phyloP scores from a whole-genome alignment of 2,797 vertebrate species.

The Neopelma chrysocephalum region DNA sequence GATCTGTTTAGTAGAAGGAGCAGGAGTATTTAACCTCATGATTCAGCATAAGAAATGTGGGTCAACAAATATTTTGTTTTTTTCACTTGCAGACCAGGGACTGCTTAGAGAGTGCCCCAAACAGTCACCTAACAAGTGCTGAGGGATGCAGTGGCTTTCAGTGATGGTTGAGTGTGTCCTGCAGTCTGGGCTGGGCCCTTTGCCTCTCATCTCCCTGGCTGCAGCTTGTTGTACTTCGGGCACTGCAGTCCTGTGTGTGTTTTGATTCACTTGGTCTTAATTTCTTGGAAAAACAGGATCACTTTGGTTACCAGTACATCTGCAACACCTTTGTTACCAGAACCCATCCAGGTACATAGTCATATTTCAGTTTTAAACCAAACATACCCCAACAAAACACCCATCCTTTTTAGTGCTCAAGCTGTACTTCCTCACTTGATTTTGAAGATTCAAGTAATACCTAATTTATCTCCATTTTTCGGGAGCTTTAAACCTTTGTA shows the following conservation, averaged over 20 bases:
- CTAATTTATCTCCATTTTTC: not conserved
- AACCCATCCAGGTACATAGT: not conserved
- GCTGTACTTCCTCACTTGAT: not conserved
- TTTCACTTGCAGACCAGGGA: not conserved
- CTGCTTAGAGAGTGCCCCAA: rapidly evolving
- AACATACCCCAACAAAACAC: not conserved
- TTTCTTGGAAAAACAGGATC: not conserved
- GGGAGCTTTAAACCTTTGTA: not conserved
- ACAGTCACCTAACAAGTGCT: not conserved
- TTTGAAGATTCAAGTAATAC: not conserved
- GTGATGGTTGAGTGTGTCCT: not conserved
- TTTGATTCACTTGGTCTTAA: not conserved
- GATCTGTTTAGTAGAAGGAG: not conserved
- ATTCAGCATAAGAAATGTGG: not conserved
- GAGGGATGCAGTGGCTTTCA: not conserved
- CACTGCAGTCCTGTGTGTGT: rapidly evolving
- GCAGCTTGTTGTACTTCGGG: rapidly evolving
- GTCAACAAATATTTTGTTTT: not conserved
- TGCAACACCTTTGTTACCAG: not conserved
- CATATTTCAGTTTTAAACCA: not conserved
- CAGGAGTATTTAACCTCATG: not conserved
- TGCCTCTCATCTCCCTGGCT: not conserved
- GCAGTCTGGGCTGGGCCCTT: not conserved
- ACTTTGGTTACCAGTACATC: not conserved
- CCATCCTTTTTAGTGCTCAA: not conserved